A percentile compares a stretch with the other conserved stretches of the same genome.
Conservation (phyloP, 2,113 vertebrate species). For the Podilymbus podiceps region DNA sequence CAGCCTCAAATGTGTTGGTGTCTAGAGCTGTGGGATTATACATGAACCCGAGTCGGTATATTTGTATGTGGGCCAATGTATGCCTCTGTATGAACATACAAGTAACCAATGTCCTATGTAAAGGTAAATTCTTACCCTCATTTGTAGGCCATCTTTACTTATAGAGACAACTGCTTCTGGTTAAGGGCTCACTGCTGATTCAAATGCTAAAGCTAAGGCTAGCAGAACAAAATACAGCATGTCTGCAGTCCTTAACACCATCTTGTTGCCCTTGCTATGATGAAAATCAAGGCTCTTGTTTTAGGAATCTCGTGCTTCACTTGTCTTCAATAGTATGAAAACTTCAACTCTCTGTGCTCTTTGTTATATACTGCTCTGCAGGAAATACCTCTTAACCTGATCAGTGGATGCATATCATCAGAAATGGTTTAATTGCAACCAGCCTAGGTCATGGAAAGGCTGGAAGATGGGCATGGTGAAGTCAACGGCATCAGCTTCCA, state of each 20-base stretch:
- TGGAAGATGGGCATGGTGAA: not conserved
- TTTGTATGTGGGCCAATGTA: not conserved
- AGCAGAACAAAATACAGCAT: not conserved
- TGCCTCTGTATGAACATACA: not conserved
- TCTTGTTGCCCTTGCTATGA: not conserved
- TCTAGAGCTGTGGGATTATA: not conserved
- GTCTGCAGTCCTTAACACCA: not conserved
- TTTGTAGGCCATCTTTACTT: not conserved
- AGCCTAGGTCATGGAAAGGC: not conserved
- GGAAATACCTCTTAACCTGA: not conserved
- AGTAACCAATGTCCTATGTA: not conserved
- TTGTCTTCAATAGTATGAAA: not conserved
- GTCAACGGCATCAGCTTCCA: not conserved
- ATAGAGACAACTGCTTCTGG: not conserved
- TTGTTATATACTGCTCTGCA: not conserved
- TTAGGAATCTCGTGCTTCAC: not conserved
- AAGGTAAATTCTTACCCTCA: not conserved
- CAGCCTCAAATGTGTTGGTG: not conserved
- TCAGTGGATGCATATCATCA: not conserved
- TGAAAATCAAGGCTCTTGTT: not conserved
- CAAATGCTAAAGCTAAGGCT: not conserved
- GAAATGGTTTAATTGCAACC: not conserved
- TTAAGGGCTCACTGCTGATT: not conserved
- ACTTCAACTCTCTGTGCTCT: not conserved
- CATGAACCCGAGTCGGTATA: not conserved